phyloP scores from a whole-genome alignment of 2,797 vertebrate genomes.

The Heliangelus exortis region DNA sequence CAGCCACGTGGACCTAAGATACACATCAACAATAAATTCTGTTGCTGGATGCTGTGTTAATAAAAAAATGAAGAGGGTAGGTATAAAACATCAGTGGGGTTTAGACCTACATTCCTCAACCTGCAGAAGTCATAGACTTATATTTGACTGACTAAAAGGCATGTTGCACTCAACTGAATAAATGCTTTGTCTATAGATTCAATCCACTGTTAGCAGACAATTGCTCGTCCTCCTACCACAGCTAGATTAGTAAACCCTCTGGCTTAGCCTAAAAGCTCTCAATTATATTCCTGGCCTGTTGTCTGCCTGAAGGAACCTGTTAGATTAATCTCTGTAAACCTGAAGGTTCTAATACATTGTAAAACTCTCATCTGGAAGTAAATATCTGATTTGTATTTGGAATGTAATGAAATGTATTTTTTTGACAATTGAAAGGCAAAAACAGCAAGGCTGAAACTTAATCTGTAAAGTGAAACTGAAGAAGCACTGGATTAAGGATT shows the following conservation, averaged over 20 bases:
- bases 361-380: background rate
- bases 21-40: background rate
- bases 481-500: background rate
- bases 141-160: background rate
- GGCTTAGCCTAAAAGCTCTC: background rate
- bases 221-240: background rate
- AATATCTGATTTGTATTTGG: background rate
- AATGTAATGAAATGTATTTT: constrained; percentile 6
- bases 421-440: background rate
- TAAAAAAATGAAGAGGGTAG: background rate
- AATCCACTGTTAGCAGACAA: background rate
- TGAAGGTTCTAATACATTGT: background rate
- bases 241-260: background rate
- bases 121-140: background rate
- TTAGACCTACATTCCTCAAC: background rate
- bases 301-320: background rate
- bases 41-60: background rate
- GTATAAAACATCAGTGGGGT: background rate
- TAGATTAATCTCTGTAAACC: background rate
- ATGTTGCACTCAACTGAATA: background rate
- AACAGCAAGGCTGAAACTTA: background rate
- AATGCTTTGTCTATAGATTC: background rate
- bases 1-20: background rate
- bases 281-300: background rate
- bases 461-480: background rate